Evolutionary conservation across 2,888 invertebrate genomes (phyloP).

Genomic region (Colostygia pectinataria): DNA sequence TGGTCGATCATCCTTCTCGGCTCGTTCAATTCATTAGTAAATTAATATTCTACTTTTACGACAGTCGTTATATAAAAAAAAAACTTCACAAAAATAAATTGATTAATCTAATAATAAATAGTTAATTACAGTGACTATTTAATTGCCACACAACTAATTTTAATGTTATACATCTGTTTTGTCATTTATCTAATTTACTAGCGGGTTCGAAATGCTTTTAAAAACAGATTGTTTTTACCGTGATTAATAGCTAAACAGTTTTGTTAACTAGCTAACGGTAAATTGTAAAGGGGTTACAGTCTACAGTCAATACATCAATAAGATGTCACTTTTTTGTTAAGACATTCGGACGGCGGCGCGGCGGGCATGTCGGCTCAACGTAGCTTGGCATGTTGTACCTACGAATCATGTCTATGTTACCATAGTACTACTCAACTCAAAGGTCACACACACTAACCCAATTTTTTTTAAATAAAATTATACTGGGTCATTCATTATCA

Average conservation of each 20-base stretch:
- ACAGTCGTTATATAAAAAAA: too few species aligned
- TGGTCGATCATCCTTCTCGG: too few species aligned
- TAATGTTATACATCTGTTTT: too few species aligned
- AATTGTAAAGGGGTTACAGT: slow-evolving; percentile 44
- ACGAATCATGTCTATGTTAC: slow-evolving; percentile 43
- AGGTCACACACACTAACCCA: background rate
- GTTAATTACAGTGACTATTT: too few species aligned
- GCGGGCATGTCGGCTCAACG: slow-evolving; percentile 36
- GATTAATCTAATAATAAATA: too few species aligned
- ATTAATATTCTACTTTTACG: too few species aligned
- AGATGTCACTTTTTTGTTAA: slow-evolving; percentile 68
- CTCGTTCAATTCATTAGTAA: too few species aligned
- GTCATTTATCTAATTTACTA: too few species aligned
- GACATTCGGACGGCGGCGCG: slow-evolving; percentile 29
- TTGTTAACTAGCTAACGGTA: slow-evolving; percentile 72
- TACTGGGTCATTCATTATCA: too few species aligned
- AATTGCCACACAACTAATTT: too few species aligned
- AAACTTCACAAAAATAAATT: too few species aligned
- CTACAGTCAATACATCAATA: slow-evolving; percentile 74
- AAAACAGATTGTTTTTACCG: background rate
- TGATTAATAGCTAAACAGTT: slow-evolving; percentile 60
- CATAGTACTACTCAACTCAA: slow-evolving; percentile 6
- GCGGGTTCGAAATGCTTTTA: background rate
- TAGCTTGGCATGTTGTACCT: slow-evolving; percentile 52
- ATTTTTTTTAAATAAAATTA: too few species aligned